phyloP scores from a whole-genome alignment of 2,888 invertebrate genomes.

The Polia nebulosa region DNA sequence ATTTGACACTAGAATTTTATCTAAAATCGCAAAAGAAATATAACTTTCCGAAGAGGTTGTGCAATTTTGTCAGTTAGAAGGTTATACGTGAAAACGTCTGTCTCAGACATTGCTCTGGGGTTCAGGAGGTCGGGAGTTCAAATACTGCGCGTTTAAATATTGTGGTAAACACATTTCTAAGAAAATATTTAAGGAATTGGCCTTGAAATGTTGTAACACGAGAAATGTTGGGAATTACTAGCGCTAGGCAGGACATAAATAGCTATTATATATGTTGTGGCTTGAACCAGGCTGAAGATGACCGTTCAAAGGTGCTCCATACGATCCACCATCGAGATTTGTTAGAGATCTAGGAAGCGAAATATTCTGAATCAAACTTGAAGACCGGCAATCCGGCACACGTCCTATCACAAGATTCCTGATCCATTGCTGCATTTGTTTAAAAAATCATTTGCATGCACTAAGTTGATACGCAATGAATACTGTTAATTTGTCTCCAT shows the following conservation, averaged over 20 bases:
- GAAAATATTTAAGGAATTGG: constrained; percentile 15
- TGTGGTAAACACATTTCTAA: constrained; percentile 28
- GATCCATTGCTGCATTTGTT: no score
- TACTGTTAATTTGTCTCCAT: no score
- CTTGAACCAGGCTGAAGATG: no score
- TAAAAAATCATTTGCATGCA: no score
- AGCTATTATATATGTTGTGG: no score
- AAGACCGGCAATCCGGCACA: no score
- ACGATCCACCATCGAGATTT: no score
- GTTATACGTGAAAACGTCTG: constrained; percentile 25
- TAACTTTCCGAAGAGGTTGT: constrained; percentile 25
- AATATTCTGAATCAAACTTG: no score
- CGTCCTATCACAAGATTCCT: no score
- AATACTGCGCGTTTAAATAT: constrained; percentile 20
- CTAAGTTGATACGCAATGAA: no score
- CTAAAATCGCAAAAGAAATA: constrained; percentile 29
- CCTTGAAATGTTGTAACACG: constrained; percentile 3
- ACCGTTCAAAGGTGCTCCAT: no score
- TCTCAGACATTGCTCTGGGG: constrained; percentile 28
- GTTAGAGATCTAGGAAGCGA: no score
- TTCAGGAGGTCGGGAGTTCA: constrained; percentile 48
- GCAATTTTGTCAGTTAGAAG: constrained; percentile 31
- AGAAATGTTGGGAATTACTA: not conserved
- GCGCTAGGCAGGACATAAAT: not conserved
- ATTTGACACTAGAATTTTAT: not conserved